Percentiles rank a stretch among this genome's conserved stretches.
phyloP scores from a whole-genome alignment of 2,113 vertebrate genomes.

The Rhinolophus ferrumequinum region DNA sequence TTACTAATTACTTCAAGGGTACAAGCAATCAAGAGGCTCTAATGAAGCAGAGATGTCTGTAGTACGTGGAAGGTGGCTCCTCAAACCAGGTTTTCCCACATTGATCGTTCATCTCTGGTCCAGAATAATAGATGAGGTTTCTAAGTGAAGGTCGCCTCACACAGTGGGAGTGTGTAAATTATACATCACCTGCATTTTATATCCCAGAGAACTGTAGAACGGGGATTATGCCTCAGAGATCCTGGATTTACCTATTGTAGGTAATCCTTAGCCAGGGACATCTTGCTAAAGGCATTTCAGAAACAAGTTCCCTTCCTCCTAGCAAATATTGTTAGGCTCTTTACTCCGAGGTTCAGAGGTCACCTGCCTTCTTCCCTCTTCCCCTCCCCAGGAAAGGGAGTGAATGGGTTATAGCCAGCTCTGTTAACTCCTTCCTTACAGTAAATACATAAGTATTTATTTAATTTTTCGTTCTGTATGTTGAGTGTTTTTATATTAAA shows the following conservation, averaged over 20 bases:
- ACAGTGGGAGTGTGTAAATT: background rate
- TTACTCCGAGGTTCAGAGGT: background rate
- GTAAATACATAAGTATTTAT: background rate
- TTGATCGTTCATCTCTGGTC: background rate
- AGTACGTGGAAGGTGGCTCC: background rate
- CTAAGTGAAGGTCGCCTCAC: background rate
- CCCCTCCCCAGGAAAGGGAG: background rate
- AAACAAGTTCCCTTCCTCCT: background rate
- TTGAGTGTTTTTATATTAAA: background rate
- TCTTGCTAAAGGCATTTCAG: background rate
- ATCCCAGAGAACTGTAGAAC: background rate
- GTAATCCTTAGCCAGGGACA: background rate
- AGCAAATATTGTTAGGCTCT: background rate
- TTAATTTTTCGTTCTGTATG: background rate
- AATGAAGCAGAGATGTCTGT: background rate
- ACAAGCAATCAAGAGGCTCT: background rate
- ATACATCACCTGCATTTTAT: background rate
- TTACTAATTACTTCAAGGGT: background rate
- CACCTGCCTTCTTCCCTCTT: background rate
- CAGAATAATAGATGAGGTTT: conserved; percentile 6
- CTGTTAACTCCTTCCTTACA: background rate
- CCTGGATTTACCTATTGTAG: background rate
- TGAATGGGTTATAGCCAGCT: background rate
- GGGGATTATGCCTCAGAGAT: background rate
- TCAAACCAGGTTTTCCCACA: background rate